Evolutionary conservation across 2,113 vertebrate genomes (phyloP).

Genomic region (Crotalus tigris): DNA sequence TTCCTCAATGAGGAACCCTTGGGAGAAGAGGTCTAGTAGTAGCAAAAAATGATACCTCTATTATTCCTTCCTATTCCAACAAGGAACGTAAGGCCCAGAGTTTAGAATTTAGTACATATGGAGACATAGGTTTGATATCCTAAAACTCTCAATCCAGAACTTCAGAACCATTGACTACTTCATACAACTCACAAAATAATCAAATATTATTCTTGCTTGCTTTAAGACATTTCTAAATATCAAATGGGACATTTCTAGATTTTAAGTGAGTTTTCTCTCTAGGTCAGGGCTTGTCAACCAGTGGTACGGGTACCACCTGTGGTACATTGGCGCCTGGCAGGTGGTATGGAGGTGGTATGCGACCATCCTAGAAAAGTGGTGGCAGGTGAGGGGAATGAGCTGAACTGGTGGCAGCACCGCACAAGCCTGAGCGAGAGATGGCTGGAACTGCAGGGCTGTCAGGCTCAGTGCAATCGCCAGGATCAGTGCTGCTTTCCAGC

Average conservation of each 20-base stretch:
- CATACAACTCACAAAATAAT: neutral
- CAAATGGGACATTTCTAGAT: neutral
- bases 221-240: neutral
- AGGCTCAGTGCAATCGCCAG: fast-evolving
- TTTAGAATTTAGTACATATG: neutral
- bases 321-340: too few species aligned
- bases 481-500: too few species aligned
- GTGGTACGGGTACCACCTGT: too few species aligned
- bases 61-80: neutral
- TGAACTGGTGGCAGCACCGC: too few species aligned
- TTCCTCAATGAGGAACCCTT: too few species aligned
- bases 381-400: too few species aligned
- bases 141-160: neutral
- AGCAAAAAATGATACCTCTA: neutral
- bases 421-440: too few species aligned
- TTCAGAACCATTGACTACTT: neutral
- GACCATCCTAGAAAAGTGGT: too few species aligned
- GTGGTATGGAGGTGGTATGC: too few species aligned
- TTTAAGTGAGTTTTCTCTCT: neutral
- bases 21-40: too few species aligned
- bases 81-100: neutral
- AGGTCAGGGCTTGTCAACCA: too few species aligned
- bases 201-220: neutral
- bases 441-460: too few species aligned
- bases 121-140: neutral